A percentile compares a stretch with the other conserved stretches of the same genome.
These are phyloP conservation scores for Montipora capricornis DNA, from an alignment of 64 coral and sea anemone species.

Conservation along the genomic window DNA sequence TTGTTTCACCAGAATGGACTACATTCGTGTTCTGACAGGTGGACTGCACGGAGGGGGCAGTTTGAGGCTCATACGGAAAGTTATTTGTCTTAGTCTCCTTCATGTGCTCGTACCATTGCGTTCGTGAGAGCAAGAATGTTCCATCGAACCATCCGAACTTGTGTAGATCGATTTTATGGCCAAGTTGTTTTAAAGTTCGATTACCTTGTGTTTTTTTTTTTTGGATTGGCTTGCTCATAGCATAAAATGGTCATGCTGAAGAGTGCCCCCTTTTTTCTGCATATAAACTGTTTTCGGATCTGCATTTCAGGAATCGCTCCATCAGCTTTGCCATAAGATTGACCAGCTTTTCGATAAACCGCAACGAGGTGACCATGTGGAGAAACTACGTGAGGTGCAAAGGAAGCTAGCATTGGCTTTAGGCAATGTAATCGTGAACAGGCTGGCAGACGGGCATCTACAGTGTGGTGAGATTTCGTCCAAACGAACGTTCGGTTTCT, in stretches of 20 bases:
- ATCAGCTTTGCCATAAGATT: conserved; percentile 10
- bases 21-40: no score
- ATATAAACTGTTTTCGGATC: background rate
- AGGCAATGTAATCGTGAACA: background rate
- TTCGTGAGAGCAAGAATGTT: no score
- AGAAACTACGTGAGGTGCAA: background rate
- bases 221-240: background rate
- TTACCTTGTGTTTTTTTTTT: no score
- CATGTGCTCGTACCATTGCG: no score
- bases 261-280: background rate
- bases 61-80: no score
- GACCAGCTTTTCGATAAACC: background rate
- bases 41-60: no score
- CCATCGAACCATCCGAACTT: no score
- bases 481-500: background rate
- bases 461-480: conserved; percentile 12
- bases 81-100: no score
- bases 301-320: background rate
- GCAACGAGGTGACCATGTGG: background rate
- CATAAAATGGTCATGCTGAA: background rate
- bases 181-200: no score
- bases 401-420: background rate
- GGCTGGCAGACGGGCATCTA: background rate
- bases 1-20: no score
- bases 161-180: no score